Conservation (phyloP, 2,797 vertebrate species). For the Gallinago stenura region DNA sequence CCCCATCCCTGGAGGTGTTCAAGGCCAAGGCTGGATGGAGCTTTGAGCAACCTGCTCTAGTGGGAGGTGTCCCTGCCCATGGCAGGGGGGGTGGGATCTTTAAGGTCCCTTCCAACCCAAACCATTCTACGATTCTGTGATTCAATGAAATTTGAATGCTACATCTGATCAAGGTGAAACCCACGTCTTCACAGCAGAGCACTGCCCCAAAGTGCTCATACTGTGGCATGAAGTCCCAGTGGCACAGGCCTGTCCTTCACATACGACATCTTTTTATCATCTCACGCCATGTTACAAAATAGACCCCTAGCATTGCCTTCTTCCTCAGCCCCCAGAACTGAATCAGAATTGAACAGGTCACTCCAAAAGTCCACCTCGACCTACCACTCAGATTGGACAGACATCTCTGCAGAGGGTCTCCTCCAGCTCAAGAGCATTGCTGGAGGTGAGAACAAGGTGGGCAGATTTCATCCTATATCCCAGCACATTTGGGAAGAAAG, state of each 20-base stretch:
- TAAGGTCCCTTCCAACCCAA: no score
- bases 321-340: background rate
- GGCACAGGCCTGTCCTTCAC: background rate
- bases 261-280: background rate
- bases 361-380: background rate
- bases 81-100: no score
- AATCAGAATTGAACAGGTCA: background rate
- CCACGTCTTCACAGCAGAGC: background rate
- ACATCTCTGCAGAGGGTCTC: background rate
- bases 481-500: background rate
- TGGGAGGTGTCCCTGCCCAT: no score
- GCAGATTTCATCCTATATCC: background rate
- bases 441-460: background rate
- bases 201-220: accelerated
- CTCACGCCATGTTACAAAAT: background rate
- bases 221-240: background rate
- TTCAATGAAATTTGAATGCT: background rate
- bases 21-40: no score
- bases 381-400: background rate
- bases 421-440: accelerated
- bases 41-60: no score
- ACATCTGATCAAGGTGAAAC: background rate
- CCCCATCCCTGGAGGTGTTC: no score
- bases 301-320: background rate
- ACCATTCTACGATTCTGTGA: no score